phyloP scores from a whole-genome alignment of 2,888 invertebrate species.

The Tetranychus piercei region DNA sequence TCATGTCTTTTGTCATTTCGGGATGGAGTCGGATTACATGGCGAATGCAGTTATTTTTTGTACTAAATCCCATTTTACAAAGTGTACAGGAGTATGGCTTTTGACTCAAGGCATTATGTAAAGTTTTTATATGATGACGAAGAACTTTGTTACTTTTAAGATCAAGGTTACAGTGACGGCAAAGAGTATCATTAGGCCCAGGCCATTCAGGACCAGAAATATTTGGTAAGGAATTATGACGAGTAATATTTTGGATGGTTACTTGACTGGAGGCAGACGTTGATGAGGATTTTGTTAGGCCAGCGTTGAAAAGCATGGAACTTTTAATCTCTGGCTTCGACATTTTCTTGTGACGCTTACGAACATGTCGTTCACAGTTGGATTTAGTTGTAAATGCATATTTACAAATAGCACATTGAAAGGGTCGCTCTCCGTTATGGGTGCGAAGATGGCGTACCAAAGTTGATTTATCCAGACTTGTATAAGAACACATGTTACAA shows the following conservation, averaged over 20 bases:
- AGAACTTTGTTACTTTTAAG: constrained; percentile 34
- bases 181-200: constrained; percentile 32
- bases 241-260: constrained; percentile 20
- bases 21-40: constrained; percentile 34
- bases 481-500: constrained; percentile 81
- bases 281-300: neutral
- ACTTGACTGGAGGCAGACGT: neutral
- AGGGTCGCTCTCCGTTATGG: constrained; percentile 85
- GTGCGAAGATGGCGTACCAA: constrained; percentile 75
- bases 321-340: constrained; percentile 72
- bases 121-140: constrained; percentile 34
- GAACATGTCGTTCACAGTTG: constrained; percentile 81
- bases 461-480: constrained; percentile 72
- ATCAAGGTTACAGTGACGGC: constrained; percentile 35
- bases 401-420: constrained; percentile 81
- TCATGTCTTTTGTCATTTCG: constrained; percentile 28
- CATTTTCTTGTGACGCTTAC: constrained; percentile 70
- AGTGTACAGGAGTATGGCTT: constrained; percentile 33
- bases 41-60: constrained; percentile 33
- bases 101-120: constrained; percentile 31
- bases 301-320: constrained; percentile 39
- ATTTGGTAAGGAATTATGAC: neutral
- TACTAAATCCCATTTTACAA: constrained; percentile 34
- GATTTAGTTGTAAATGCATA: constrained; percentile 94
- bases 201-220: constrained; percentile 2